phyloP scores from a whole-genome alignment of 2,888 invertebrate species.

The Caradrina clavipalpis region DNA sequence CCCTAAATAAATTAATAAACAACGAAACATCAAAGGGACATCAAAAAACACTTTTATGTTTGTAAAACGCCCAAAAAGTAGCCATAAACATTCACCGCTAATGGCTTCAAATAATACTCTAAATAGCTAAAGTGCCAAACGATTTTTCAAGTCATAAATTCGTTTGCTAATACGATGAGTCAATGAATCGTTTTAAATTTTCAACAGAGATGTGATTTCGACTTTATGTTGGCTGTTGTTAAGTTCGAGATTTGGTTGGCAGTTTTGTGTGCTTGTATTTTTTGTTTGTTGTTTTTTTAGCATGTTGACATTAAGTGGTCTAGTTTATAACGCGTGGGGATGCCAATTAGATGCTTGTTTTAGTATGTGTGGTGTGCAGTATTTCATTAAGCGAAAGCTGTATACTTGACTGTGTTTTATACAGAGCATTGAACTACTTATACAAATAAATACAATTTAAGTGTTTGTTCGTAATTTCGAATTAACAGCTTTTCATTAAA shows the following conservation, averaged over 20 bases:
- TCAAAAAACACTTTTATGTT: slow-evolving; percentile 66
- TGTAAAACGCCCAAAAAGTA: slow-evolving; percentile 69
- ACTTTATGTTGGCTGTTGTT: slow-evolving; percentile 1
- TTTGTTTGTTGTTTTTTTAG: slow-evolving; percentile 33
- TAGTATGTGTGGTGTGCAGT: slow-evolving; percentile 15
- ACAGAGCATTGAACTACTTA: too few relatives aligned
- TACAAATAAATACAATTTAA: too few relatives aligned
- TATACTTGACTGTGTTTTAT: not conserved
- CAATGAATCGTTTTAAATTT: slow-evolving; percentile 55
- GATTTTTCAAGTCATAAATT: slow-evolving; percentile 72
- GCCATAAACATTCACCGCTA: slow-evolving; percentile 67
- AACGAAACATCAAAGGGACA: slow-evolving; percentile 68
- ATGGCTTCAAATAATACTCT: slow-evolving; percentile 72
- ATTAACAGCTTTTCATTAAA: too few relatives aligned
- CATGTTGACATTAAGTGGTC: slow-evolving; percentile 53
- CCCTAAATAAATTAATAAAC: slow-evolving; percentile 66
- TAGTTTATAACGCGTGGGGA: slow-evolving; percentile 51
- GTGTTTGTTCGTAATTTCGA: too few relatives aligned
- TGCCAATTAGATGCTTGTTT: slow-evolving; percentile 44
- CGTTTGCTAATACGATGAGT: slow-evolving; percentile 54
- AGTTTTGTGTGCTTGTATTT: slow-evolving; percentile 12
- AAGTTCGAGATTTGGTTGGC: slow-evolving; percentile 7
- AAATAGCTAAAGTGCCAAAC: slow-evolving; percentile 70
- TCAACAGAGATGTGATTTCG: slow-evolving; percentile 9
- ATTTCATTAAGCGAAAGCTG: slow-evolving; percentile 18